Percentiles rank a stretch among this genome's conserved stretches.
These are phyloP conservation scores for Tenthredo notha DNA, from an alignment of 2,888 invertebrate species.

Conservation along the genomic window DNA sequence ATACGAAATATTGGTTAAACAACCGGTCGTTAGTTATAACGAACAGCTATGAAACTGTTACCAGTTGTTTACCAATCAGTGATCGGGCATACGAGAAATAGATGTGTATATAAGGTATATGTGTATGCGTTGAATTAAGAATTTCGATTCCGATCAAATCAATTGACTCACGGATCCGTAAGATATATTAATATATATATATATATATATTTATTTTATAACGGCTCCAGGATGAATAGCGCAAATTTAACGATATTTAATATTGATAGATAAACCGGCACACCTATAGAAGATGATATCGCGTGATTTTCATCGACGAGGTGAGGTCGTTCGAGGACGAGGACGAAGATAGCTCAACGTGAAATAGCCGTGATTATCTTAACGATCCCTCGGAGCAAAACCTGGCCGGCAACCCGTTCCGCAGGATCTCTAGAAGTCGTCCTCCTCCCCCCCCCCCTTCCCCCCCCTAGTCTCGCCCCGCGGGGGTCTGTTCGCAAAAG, in stretches of 20 bases:
- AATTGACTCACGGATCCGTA: neutral
- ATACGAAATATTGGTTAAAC: neutral
- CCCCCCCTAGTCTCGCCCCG: constrained; percentile 35
- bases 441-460: too few relatives aligned
- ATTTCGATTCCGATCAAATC: neutral
- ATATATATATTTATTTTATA: neutral
- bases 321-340: constrained; percentile 51
- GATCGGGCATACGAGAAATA: neutral
- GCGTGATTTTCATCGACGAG: constrained; percentile 15
- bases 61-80: constrained; percentile 2
- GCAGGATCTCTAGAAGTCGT: constrained; percentile 46
- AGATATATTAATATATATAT: neutral
- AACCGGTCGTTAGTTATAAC: neutral
- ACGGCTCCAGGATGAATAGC: neutral
- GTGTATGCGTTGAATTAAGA: neutral
- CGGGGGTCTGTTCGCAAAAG: constrained; percentile 43
- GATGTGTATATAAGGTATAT: neutral
- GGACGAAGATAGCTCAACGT: constrained; percentile 41
- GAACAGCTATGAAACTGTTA: neutral
- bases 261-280: neutral
- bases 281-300: constrained; percentile 10
- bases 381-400: constrained; percentile 77
- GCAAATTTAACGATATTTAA: neutral
- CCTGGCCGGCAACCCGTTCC: constrained; percentile 76
- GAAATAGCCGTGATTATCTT: constrained; percentile 76